These are phyloP conservation scores for Sander lucioperca DNA, from an alignment of 2,113 vertebrate species.

Conservation along the genomic window DNA sequence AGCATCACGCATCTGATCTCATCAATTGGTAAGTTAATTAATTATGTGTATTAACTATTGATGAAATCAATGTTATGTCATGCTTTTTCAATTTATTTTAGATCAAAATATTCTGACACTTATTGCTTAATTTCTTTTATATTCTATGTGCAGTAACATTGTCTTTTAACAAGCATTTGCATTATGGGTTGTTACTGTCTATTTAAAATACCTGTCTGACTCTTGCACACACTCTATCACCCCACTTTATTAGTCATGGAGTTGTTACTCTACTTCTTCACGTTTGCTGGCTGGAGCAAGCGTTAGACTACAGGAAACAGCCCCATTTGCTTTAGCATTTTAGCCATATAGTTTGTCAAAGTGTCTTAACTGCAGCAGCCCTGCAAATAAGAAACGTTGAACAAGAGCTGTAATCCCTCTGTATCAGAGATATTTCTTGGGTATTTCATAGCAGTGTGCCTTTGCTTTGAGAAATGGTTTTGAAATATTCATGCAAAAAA, in stretches of 20 bases:
- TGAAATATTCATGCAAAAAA: not conserved
- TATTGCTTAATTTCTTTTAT: not conserved
- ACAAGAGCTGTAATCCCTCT: conserved; percentile 38
- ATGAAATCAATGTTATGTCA: not conserved
- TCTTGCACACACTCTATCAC: conserved; percentile 64
- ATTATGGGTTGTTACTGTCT: conserved; percentile 15
- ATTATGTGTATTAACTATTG: not conserved
- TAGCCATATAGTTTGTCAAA: conserved; percentile 43
- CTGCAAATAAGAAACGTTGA: conserved; percentile 56
- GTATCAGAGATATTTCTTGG: conserved; percentile 39
- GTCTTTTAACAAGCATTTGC: conserved; percentile 3
- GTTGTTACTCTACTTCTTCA: conserved; percentile 78
- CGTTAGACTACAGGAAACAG: conserved; percentile 86
- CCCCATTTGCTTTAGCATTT: conserved; percentile 48
- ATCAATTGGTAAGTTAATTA: not conserved
- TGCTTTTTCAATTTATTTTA: conserved; percentile 7
- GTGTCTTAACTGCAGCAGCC: conserved; percentile 41
- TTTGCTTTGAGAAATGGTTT: conserved; percentile 7
- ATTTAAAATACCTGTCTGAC: conserved; percentile 27
- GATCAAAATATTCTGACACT: conserved; percentile 13
- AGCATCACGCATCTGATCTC: not conserved
- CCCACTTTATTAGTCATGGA: conserved; percentile 79
- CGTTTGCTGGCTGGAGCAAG: conserved; percentile 83
- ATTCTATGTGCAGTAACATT: not conserved
- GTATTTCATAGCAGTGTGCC: conserved; percentile 18